Base-by-base conservation (phyloP, 2,888 invertebrate genomes). In the Pachycephus smyrnensis region DNA sequence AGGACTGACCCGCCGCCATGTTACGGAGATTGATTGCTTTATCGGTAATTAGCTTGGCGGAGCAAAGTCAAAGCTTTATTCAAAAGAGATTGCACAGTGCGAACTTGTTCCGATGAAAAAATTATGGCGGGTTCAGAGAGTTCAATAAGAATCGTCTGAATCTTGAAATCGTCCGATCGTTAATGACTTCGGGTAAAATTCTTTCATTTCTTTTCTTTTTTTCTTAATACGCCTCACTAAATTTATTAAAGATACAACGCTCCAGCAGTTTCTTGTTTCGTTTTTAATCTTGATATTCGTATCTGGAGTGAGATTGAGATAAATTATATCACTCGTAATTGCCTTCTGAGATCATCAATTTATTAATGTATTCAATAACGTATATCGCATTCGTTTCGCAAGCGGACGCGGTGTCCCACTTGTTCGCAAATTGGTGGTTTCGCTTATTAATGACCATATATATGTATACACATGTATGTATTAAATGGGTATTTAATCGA, bases 21-120 rank as follows among this genome's bases (percentile, higher is more conserved):
- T 82, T 82, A 80, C 78, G 77, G 76, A 84, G 84, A 84, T 84
- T 83, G 84, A 84, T 84, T 84, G 85, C 82, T 80, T 84, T 85
- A 85, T 85, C 84, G 84, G 85, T 84, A 84, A 84, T 84, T 84
- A 84, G 82, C 81, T 73, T 80, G 69, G 82, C 84, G 33, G 12
- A 74, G 30, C 30, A 31, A 33, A 31, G 74, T 74, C 74, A 74
- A 74, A 36, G 31, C 74, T 35, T 74, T 36, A 74, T 74, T 36
- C 55, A 55, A 55, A 55, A 23, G 55, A 55, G 23, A 55, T 55
- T 55, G 55, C 55, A 55, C 55, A 55, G 55, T 55, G 55, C 55
- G 55, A 55, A 55, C 55, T 55, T 55, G 55, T 55, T 55, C 23
- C 23, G 0, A 55, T 55, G 55, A 1, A 55, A 55, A 55, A 55